These are phyloP conservation scores for Axinella damicornis DNA, from an alignment of 37 sponge, comb jelly and placozoan species.

Conservation along the genomic window DNA sequence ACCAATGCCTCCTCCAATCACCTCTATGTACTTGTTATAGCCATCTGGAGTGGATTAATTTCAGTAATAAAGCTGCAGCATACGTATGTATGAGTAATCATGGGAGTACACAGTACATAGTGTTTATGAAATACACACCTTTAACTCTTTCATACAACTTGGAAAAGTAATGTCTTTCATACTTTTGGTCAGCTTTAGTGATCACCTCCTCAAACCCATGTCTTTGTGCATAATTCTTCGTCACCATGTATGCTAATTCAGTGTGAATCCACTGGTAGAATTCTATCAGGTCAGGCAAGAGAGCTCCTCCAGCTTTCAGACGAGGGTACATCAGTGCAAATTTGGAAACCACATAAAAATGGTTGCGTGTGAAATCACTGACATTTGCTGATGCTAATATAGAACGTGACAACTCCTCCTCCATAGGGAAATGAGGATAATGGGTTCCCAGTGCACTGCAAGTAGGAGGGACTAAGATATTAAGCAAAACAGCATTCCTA, in stretches of 20 bases:
- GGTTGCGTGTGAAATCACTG: not conserved
- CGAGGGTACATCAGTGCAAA: conserved; percentile 28
- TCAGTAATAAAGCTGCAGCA: no score
- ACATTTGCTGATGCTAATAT: not conserved
- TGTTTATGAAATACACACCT: not conserved
- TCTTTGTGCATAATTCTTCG: not conserved
- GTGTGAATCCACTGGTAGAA: conserved; percentile 80
- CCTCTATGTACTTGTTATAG: conserved; percentile 72
- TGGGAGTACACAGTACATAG: no score
- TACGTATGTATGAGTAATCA: no score
- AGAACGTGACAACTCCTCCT: not conserved
- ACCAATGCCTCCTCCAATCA: conserved; percentile 72
- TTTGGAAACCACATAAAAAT: conserved; percentile 17
- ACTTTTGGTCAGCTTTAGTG: no score
- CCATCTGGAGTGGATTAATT: not conserved
- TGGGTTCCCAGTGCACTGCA: conserved; percentile 26
- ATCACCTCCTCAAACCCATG: no score
- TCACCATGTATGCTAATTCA: conserved; percentile 2
- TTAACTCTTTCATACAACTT: conserved; percentile 18
- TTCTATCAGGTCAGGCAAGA: conserved; percentile 76
- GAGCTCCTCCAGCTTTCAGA: conserved; percentile 42
- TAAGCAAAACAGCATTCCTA: no score
- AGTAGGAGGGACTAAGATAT: not conserved
- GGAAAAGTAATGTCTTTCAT: no score
- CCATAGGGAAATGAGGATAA: not conserved